phyloP scores from a whole-genome alignment of 2,797 vertebrate species.

The Erethizon dorsatum region DNA sequence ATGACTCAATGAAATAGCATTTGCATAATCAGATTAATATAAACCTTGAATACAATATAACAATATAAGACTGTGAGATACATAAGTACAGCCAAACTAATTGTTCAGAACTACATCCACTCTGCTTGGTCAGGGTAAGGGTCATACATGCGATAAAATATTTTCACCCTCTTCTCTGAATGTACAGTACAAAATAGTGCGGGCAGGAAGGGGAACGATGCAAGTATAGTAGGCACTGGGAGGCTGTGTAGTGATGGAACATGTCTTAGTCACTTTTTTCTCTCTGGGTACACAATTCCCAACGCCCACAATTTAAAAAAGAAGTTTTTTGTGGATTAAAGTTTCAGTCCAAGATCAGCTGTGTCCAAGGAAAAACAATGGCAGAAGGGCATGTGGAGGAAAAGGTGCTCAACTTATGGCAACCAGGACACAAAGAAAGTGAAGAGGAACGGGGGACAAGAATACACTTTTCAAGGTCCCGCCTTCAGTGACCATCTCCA shows the following conservation, averaged over 20 bases:
- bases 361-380: not conserved
- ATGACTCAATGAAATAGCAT: not conserved
- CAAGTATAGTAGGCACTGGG: rapidly evolving
- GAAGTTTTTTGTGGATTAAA: not conserved
- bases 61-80: not conserved
- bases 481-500: not conserved
- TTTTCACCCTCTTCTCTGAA: not conserved
- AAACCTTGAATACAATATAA: not conserved
- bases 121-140: not conserved
- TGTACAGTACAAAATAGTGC: not conserved
- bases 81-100: no score
- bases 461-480: no score
- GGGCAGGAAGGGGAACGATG: rapidly evolving
- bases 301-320: not conserved
- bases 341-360: not conserved
- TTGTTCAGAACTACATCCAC: not conserved
- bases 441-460: not conserved
- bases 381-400: no score
- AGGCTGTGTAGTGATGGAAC: rapidly evolving
- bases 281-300: not conserved
- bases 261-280: not conserved
- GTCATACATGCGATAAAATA: not conserved
- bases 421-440: not conserved
- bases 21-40: not conserved
- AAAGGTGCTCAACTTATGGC: not conserved